Conservation (phyloP, 2,797 vertebrate species). For the Huso huso region DNA sequence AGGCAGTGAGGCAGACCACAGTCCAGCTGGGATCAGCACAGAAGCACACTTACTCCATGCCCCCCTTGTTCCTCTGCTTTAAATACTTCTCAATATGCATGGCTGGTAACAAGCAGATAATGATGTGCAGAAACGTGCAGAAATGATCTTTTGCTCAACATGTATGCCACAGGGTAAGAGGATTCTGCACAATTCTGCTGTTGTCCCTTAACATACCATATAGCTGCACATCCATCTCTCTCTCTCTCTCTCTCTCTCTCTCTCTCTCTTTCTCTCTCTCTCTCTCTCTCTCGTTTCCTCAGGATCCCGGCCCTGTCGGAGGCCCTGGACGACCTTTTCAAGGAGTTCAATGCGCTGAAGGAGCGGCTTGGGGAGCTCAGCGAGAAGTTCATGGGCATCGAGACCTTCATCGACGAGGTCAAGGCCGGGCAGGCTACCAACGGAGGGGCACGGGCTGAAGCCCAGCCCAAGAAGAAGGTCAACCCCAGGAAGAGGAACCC, state of each 20-base stretch:
- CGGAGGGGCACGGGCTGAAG: not conserved
- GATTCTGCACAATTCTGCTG: constrained; percentile 15
- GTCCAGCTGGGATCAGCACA: not conserved
- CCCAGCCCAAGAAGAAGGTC: constrained; percentile 37
- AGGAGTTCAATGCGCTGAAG: constrained; percentile 68
- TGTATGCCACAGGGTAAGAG: constrained; percentile 6
- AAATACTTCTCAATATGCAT: not conserved
- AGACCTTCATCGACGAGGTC: constrained; percentile 60
- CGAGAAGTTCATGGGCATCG: constrained; percentile 54
- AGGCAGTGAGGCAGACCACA: not conserved
- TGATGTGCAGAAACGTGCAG: not conserved
- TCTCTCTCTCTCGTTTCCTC: not conserved
- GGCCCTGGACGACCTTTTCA: constrained; percentile 63
- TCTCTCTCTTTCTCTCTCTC: not conserved
- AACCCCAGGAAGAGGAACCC: constrained; percentile 39
- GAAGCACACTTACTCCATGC: not conserved
- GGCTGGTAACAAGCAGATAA: not conserved
- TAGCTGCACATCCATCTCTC: not conserved
- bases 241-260: not conserved
- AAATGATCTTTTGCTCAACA: not conserved
- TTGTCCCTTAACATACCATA: constrained; percentile 1
- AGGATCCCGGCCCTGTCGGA: constrained; percentile 65
- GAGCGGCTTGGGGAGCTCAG: constrained; percentile 57
- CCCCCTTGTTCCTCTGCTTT: not conserved
- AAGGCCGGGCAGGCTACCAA: constrained; percentile 33